Evolutionary conservation across 2,888 invertebrate genomes (phyloP), one percentile per base, ranked within the genome.

Genomic region (Scrobipalpa costella): DNA sequence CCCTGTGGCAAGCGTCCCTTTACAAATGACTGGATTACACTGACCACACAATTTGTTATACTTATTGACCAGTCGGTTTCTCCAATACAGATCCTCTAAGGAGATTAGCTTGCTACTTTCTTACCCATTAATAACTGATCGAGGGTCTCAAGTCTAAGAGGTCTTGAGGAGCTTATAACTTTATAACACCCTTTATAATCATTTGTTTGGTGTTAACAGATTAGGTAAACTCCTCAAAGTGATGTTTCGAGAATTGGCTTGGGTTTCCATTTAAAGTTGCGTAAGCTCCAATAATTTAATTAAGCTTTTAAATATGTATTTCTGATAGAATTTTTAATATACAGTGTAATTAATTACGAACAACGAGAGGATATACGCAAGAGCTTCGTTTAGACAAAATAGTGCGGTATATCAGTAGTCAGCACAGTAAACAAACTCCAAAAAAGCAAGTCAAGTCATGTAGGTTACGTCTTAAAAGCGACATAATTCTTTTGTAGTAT

Each of bases 201-300:
- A 84, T 79, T 85, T 74, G 77, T 73, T 74, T 80, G 77, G 74
- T 77, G 76, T 79, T 81, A 81, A 73, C 73, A 69, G 68, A 62
- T 55, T 69, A 60, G 27, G 27, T 27, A 27, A 5, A 27, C 27
- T 27, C 34, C 34, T 34, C 59, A 27, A 60, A 60, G 49, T 60
- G 34, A 55, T 71, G 68, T 71, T 69, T 69, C 62, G 58, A 52
- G 58, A 66, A 13, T 60, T 49, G 8, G 38, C 34, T 34, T 34
- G 34, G 60, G 13, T 58, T 58, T 58, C 58, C 57, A 58, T 63
- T 63, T 40, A 36, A 63, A 63, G 58, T 58, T 63, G 21, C 34
- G 19, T 62, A 62, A 62, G 55, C 40, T 40, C 36, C 62, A 62
- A 55, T 62, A 34, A 60, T 60, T 60, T 33, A 60, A 60, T 49